Conservation (phyloP, 2,113 vertebrate species). For the Urocolius indicus region DNA sequence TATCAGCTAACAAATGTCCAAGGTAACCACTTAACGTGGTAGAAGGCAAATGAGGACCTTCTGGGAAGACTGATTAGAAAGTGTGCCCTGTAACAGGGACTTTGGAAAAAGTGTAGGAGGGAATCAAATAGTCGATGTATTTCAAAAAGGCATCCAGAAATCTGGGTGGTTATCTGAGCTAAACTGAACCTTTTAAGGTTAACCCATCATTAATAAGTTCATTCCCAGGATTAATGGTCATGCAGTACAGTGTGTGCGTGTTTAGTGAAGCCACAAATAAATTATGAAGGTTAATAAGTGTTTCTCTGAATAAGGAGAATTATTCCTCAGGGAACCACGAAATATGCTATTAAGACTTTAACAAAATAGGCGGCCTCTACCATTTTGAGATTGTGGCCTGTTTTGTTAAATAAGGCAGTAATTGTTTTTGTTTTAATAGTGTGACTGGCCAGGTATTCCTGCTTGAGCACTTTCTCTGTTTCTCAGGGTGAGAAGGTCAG, state of each 20-base stretch:
- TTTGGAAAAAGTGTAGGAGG: background rate
- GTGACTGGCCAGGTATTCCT: constrained; percentile 46
- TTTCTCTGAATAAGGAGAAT: constrained; percentile 65
- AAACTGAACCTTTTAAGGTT: constrained; percentile 46
- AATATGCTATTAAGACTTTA: constrained; percentile 60
- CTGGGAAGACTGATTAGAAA: background rate
- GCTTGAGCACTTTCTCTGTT: constrained; percentile 61
- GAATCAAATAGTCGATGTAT: background rate
- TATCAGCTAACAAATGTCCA: background rate
- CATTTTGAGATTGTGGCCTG: constrained; percentile 63
- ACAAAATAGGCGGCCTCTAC: constrained; percentile 58
- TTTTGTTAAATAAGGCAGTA: constrained; percentile 72
- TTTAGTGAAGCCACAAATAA: constrained; percentile 69
- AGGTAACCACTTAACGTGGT: background rate
- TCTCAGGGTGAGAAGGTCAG: constrained; percentile 57
- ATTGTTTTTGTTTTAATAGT: constrained; percentile 66
- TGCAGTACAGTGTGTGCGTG: constrained; percentile 35
- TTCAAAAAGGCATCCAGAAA: constrained; percentile 37
- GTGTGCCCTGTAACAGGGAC: background rate
- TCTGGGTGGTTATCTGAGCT: constrained; percentile 66
- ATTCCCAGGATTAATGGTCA: constrained; percentile 64
- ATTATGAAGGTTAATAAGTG: constrained; percentile 63
- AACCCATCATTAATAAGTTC: constrained; percentile 64
- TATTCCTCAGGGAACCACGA: constrained; percentile 55
- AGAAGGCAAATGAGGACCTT: background rate